phyloP scores from a whole-genome alignment of 2,113 vertebrate genomes.

The Tamias sibiricus region DNA sequence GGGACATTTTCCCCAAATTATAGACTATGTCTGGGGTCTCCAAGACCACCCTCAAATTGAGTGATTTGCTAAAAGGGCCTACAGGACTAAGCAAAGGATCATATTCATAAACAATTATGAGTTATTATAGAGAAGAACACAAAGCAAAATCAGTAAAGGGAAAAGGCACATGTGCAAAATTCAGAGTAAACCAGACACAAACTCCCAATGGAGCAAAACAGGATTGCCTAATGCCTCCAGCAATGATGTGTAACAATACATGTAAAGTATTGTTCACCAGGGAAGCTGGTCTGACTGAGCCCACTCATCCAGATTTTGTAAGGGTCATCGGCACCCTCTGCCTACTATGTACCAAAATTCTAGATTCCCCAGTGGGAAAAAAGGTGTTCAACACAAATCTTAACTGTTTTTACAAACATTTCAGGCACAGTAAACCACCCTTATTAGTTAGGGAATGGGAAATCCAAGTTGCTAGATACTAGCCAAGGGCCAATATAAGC shows the following conservation, averaged over 20 bases:
- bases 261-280: neutral
- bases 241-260: neutral
- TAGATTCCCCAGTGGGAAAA: neutral
- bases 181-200: neutral
- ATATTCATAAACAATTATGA: neutral
- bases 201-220: neutral
- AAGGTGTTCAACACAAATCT: neutral
- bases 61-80: neutral
- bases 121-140: slow-evolving; percentile 4
- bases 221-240: neutral
- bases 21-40: neutral
- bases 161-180: slow-evolving; percentile 15
- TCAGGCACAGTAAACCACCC: neutral
- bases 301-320: neutral
- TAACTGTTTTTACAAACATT: neutral
- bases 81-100: neutral
- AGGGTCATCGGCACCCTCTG: too few species aligned
- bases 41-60: neutral
- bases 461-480: neutral
- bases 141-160: neutral
- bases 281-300: neutral
- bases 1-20: neutral
- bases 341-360: neutral
- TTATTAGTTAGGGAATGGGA: neutral
- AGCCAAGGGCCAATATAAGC: neutral